phyloP scores from a whole-genome alignment of 2,888 invertebrate species.

The Omphaloscelis lunosa region DNA sequence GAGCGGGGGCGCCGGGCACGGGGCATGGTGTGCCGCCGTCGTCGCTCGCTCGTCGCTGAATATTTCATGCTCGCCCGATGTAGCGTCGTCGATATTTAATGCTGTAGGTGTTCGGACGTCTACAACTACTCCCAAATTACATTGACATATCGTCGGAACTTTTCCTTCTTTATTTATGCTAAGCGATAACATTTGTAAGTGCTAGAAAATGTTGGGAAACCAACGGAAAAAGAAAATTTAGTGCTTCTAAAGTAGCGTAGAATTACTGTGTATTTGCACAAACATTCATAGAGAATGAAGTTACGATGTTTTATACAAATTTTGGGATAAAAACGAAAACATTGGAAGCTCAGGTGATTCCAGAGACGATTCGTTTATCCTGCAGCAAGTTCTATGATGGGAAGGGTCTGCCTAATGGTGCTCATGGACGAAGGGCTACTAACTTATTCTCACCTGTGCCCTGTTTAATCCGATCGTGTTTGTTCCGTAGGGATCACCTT shows the following conservation, averaged over 20 bases:
- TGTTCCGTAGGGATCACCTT: constrained; percentile 45
- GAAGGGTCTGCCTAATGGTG: constrained; percentile 60
- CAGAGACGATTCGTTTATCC: constrained; percentile 50
- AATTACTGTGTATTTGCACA: constrained; percentile 20
- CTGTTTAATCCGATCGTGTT: constrained; percentile 57
- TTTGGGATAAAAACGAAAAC: constrained; percentile 15
- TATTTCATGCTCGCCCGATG: constrained; percentile 70
- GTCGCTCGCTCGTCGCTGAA: constrained; percentile 66
- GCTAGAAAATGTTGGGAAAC: constrained; percentile 32
- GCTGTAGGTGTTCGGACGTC: constrained; percentile 65
- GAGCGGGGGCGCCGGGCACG: not conserved
- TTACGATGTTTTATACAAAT: constrained; percentile 1
- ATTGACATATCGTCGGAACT: constrained; percentile 59
- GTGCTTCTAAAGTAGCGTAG: constrained; percentile 7
- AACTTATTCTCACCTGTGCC: constrained; percentile 64
- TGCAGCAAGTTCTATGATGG: constrained; percentile 52
- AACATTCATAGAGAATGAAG: not conserved
- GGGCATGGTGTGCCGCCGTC: constrained; percentile 49
- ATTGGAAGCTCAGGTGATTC: constrained; percentile 39
- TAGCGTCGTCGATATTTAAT: constrained; percentile 72
- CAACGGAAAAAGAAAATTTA: constrained; percentile 15
- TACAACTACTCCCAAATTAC: constrained; percentile 62
- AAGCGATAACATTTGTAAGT: constrained; percentile 51
- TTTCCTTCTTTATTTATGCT: constrained; percentile 58
- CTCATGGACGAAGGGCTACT: constrained; percentile 42